These are phyloP conservation scores for Colistium nudipinnis DNA, from an alignment of 2,113 vertebrate genomes.

Conservation along the genomic window DNA sequence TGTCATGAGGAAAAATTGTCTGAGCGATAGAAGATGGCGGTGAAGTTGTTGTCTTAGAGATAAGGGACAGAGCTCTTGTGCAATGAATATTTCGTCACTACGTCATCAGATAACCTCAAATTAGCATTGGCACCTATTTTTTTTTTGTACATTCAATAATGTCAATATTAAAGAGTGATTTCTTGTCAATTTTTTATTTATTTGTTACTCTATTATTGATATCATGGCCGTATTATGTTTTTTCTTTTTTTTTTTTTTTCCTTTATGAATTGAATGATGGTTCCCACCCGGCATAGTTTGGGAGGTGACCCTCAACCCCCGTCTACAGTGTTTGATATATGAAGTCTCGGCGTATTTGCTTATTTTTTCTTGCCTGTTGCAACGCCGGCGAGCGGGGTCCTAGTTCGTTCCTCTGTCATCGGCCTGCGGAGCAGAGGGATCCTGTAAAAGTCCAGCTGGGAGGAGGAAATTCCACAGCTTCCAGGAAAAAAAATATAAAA, in stretches of 20 bases:
- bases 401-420: conserved; percentile 47
- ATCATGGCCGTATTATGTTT: no score
- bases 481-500: conserved; percentile 72
- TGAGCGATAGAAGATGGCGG: conserved; percentile 43
- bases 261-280: no score
- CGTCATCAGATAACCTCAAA: conserved; percentile 33
- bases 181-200: no score
- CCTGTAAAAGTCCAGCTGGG: conserved; percentile 75
- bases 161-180: no score
- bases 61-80: conserved; percentile 36
- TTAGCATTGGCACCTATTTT: no score
- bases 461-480: conserved; percentile 71
- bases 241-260: neutral
- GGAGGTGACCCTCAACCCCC: conserved; percentile 8
- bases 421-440: conserved; percentile 40
- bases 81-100: conserved; percentile 27
- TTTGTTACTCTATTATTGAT: no score
- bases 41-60: conserved; percentile 42
- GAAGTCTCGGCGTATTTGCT: conserved; percentile 12
- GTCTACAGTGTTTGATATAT: conserved; percentile 15
- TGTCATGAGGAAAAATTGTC: conserved; percentile 58
- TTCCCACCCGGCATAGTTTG: neutral
- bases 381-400: conserved; percentile 33
- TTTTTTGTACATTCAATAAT: no score
- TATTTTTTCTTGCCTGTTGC: conserved; percentile 44